A percentile compares a stretch with the other conserved stretches of the same genome.
These are phyloP conservation scores for Procambarus clarkii DNA, from an alignment of 1,140 invertebrate species.

Conservation along the genomic window DNA sequence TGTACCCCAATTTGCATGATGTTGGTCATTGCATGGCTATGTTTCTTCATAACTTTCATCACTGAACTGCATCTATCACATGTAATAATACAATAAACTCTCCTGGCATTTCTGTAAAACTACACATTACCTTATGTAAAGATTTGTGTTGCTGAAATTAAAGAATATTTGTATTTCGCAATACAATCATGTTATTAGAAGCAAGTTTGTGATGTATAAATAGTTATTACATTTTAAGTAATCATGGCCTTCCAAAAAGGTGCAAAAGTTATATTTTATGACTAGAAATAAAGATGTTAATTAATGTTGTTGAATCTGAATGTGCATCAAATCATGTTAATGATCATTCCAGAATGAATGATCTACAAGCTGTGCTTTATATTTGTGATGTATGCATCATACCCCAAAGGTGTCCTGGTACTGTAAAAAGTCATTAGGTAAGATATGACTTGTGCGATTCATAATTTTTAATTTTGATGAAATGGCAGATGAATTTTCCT, in stretches of 20 bases:
- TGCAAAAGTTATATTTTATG: conserved; percentile 2
- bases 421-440: not conserved
- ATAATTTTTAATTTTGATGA: not conserved
- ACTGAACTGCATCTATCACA: not conserved
- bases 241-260: conserved; percentile 13
- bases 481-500: not conserved
- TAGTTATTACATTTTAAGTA: not conserved
- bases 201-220: not conserved
- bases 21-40: not conserved
- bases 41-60: not conserved
- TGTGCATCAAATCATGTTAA: not conserved
- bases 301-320: not conserved
- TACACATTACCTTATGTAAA: not conserved
- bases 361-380: not conserved
- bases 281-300: not conserved
- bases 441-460: not conserved
- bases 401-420: not conserved
- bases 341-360: not conserved
- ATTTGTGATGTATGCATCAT: not conserved
- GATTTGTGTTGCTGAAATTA: not conserved
- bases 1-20: not conserved
- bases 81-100: not conserved
- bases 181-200: not conserved
- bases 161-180: not conserved
- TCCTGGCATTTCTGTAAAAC: not conserved